A percentile compares a stretch with the other conserved stretches of the same genome.
Conservation (phyloP, 1,140 invertebrate species). For the Colletes gigas region DNA sequence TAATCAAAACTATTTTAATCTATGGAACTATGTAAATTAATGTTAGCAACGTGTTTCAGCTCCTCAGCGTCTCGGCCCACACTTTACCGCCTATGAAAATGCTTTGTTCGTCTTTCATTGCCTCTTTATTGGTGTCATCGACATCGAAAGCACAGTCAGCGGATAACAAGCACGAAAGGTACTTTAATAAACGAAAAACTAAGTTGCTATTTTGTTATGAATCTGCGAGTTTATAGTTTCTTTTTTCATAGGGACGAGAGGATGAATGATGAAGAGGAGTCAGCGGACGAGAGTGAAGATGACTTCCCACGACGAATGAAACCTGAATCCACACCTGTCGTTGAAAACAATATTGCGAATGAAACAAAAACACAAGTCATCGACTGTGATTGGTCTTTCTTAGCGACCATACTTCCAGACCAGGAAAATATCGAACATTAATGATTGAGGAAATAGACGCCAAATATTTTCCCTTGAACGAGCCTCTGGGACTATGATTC, state of each 20-base stretch:
- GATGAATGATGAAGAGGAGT: not conserved
- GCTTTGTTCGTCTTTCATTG: slow-evolving; percentile 78
- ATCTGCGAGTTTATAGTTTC: not conserved
- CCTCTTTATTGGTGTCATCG: slow-evolving; percentile 74
- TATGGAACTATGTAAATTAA: not conserved
- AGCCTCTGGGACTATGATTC: not conserved
- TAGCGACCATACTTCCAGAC: slow-evolving; percentile 65
- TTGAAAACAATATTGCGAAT: slow-evolving; percentile 39
- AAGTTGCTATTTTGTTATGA: too few species aligned
- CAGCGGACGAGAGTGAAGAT: slow-evolving; percentile 39
- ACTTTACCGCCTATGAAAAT: slow-evolving; percentile 81
- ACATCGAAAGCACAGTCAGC: slow-evolving; percentile 44
- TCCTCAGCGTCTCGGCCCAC: slow-evolving; percentile 81
- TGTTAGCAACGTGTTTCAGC: slow-evolving; percentile 68
- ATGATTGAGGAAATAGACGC: not conserved
- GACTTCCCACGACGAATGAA: slow-evolving; percentile 23
- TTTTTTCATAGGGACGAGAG: slow-evolving; percentile 5
- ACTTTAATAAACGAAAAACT: not conserved
- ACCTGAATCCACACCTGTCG: not conserved
- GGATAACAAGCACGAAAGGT: slow-evolving; percentile 49
- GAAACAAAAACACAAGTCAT: slow-evolving; percentile 50
- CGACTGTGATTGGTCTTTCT: slow-evolving; percentile 72
- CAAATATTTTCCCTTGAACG: not conserved
- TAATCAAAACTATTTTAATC: not conserved
- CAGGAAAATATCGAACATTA: slow-evolving; percentile 18